Evolutionary conservation across 1,140 invertebrate species (phyloP).

Genomic region (Ephestia elutella): DNA sequence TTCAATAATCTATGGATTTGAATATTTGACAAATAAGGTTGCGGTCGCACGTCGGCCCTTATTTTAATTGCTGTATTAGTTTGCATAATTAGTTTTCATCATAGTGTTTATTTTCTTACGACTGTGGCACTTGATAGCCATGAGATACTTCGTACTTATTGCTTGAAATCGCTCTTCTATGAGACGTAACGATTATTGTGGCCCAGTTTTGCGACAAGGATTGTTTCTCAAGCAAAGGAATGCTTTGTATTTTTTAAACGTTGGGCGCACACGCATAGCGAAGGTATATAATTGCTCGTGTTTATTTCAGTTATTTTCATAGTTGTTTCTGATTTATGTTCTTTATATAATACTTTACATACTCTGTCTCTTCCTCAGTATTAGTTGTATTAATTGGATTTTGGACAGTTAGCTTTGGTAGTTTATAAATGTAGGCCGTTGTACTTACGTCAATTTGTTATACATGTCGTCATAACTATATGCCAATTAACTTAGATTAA

Average conservation of each 20-base stretch:
- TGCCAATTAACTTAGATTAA: no score
- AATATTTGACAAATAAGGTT: neutral
- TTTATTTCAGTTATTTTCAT: constrained; percentile 2
- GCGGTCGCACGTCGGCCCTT: neutral
- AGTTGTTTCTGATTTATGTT: neutral
- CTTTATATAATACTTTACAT: neutral
- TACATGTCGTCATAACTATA: no score
- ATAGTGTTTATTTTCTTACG: constrained; percentile 3
- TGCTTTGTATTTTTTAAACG: constrained; percentile 2
- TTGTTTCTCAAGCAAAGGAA: constrained; percentile 2
- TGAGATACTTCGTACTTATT: constrained; percentile 6
- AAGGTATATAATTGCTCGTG: neutral
- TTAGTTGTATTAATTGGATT: no score
- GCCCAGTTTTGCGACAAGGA: neutral
- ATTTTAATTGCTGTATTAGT: neutral
- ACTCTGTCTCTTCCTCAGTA: neutral
- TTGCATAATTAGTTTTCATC: neutral
- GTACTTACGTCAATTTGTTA: no score
- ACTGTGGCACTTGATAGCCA: constrained; percentile 6
- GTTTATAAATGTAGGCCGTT: no score
- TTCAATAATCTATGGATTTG: constrained; percentile 3
- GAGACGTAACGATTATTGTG: constrained; percentile 2
- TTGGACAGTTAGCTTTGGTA: no score
- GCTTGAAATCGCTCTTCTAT: neutral
- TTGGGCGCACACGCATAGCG: neutral